These are phyloP conservation scores for Agonopterix arenella DNA, from an alignment of 2,888 invertebrate species.

Conservation along the genomic window DNA sequence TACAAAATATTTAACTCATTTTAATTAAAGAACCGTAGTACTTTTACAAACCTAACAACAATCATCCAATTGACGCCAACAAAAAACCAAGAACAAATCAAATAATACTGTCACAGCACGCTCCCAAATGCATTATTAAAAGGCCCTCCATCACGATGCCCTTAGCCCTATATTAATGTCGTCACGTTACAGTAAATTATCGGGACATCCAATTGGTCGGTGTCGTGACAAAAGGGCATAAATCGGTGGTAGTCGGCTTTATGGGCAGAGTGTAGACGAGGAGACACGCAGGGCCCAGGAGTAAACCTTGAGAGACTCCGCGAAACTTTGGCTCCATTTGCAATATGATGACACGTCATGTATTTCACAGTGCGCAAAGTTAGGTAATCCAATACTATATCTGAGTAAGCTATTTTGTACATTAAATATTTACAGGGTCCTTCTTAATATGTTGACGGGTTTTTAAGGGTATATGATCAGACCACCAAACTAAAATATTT, in stretches of 20 bases:
- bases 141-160: conserved; percentile 43
- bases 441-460: too few species aligned
- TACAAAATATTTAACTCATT: background rate
- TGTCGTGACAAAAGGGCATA: conserved; percentile 69
- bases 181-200: conserved; percentile 67
- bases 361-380: background rate
- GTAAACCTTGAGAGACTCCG: conserved; percentile 42
- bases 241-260: conserved; percentile 55
- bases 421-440: too few species aligned
- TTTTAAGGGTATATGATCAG: too few species aligned
- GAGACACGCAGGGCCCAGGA: conserved; percentile 53
- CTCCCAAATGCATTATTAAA: conserved; percentile 48
- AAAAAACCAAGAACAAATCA: conserved; percentile 2
- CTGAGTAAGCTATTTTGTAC: too few species aligned
- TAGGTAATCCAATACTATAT: too few species aligned
- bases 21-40: background rate
- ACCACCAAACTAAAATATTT: too few species aligned
- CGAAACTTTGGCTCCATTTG: conserved; percentile 2
- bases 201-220: conserved; percentile 63
- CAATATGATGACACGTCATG: background rate
- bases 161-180: conserved; percentile 50
- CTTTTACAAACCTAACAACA: too few species aligned
- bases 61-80: background rate
- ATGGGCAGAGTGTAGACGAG: conserved; percentile 33
- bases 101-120: conserved; percentile 48